phyloP scores from a whole-genome alignment of 2,113 vertebrate species.

The human (Homo sapiens) region DNA sequence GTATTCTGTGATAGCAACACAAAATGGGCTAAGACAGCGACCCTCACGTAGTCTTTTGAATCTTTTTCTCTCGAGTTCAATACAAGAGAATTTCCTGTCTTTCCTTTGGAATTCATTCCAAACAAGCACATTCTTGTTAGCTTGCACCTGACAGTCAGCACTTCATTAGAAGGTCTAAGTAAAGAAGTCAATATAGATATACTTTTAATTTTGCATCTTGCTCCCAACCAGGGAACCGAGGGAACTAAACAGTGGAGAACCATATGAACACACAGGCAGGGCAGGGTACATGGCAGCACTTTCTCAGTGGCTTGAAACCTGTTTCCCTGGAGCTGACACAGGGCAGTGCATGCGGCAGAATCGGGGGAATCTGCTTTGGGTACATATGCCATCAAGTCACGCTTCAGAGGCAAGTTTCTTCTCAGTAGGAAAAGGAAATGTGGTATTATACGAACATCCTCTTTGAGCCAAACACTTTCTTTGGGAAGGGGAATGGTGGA shows the following conservation, averaged over 20 bases:
- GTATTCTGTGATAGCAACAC: neutral
- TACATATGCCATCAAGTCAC: neutral
- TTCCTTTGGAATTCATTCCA: neutral
- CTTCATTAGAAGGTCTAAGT: neutral
- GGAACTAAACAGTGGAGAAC: neutral
- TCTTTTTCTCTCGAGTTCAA: neutral
- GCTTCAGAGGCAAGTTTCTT: neutral
- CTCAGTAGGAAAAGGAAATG: neutral
- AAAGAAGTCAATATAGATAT: neutral
- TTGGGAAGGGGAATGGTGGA: neutral
- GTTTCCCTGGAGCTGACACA: neutral
- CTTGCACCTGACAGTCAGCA: neutral
- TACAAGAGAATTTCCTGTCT: neutral
- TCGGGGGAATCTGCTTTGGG: neutral
- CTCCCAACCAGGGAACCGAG: neutral
- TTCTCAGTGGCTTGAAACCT: neutral
- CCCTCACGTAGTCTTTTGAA: neutral
- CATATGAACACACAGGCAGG: neutral
- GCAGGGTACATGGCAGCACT: neutral
- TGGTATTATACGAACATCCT: neutral
- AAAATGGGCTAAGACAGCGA: neutral
- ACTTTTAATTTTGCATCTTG: neutral
- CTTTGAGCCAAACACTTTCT: neutral
- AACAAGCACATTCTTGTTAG: neutral
- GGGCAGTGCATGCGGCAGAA: neutral